phyloP scores from a whole-genome alignment of 2,113 vertebrate species.

The Zapornia atra region DNA sequence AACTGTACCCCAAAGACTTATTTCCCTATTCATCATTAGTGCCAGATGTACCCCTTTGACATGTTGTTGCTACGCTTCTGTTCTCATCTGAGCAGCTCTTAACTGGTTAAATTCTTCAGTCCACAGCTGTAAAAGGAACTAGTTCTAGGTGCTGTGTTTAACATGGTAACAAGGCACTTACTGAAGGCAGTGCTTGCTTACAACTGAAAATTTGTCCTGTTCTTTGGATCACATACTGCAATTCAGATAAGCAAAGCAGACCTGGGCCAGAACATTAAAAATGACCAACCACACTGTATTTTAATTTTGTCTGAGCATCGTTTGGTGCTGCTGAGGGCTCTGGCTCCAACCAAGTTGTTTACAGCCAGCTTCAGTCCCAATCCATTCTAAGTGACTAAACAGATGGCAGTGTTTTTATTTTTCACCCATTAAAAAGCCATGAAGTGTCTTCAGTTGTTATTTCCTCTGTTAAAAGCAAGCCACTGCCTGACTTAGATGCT shows the following conservation, averaged over 20 bases:
- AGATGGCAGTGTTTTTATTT: background rate
- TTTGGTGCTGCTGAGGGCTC: background rate
- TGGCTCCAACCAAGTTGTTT: background rate
- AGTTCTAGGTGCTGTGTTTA: background rate
- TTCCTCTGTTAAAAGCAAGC: background rate
- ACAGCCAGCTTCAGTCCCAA: background rate
- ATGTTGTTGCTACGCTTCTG: background rate
- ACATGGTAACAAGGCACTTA: background rate
- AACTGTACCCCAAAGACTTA: background rate
- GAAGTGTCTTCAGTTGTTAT: background rate
- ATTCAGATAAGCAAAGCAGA: background rate
- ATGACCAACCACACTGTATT: background rate
- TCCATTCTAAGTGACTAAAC: fast-evolving
- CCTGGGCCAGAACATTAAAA: background rate
- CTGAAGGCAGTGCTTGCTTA: background rate
- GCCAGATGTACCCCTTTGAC: background rate
- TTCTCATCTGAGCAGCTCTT: background rate
- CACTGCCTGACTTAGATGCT: background rate
- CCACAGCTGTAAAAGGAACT: background rate
- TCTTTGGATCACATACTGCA: background rate
- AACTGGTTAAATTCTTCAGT: background rate
- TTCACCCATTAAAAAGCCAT: background rate
- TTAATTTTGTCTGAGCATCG: background rate
- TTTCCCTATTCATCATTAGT: background rate
- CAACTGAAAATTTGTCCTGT: background rate